A percentile compares a stretch with the other conserved stretches of the same genome.
phyloP scores from a whole-genome alignment of 2,113 vertebrate species.

The Siphamia tubifer region DNA sequence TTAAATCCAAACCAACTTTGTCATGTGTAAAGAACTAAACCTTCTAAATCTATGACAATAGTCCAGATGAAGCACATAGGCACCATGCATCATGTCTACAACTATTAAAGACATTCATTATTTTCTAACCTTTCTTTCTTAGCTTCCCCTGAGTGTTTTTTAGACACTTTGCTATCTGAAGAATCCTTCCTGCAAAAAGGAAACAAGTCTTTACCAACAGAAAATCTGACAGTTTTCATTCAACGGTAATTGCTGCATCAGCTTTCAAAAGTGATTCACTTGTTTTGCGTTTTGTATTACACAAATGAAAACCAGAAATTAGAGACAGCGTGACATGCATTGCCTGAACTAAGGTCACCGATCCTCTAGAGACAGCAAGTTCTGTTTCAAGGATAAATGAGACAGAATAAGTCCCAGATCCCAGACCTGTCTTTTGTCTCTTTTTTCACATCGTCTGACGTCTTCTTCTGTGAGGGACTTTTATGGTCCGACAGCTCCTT shows the following conservation, averaged over 20 bases:
- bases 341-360: background rate
- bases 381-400: background rate
- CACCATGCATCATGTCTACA: background rate
- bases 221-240: background rate
- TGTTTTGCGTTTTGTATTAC: background rate
- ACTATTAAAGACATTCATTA: background rate
- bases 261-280: too few species aligned
- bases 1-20: background rate
- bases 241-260: background rate
- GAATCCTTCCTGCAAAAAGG: slow-evolving; percentile 75
- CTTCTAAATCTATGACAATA: background rate
- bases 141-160: slow-evolving; percentile 63
- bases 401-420: slow-evolving; percentile 4
- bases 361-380: slow-evolving; percentile 1
- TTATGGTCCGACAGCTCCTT: slow-evolving; percentile 67
- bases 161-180: slow-evolving; percentile 67
- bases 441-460: slow-evolving; percentile 63
- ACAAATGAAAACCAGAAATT: background rate
- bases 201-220: slow-evolving; percentile 14
- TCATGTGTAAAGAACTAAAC: background rate
- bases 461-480: slow-evolving; percentile 58
- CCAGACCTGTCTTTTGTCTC: slow-evolving; percentile 78
- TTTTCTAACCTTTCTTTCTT: slow-evolving; percentile 77
- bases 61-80: background rate
- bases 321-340: background rate